These are phyloP conservation scores for Scaptomyza pallida DNA, from an alignment of 1,140 invertebrate species.

Conservation along the genomic window DNA sequence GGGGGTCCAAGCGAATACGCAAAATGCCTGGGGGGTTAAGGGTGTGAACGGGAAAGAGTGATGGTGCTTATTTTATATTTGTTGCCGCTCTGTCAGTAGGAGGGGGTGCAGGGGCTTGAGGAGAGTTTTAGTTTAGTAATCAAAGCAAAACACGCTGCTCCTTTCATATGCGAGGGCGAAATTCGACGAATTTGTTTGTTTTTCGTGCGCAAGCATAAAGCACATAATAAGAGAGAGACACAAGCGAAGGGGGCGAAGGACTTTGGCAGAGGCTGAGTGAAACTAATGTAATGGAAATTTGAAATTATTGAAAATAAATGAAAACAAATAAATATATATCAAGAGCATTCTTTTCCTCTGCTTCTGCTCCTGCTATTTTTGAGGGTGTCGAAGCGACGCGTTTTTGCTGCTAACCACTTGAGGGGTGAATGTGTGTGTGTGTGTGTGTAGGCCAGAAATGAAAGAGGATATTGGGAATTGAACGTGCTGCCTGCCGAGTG, in stretches of 20 bases:
- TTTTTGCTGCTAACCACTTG: conserved; percentile 51
- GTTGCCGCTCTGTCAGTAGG: conserved; percentile 43
- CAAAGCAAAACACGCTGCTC: conserved; percentile 52
- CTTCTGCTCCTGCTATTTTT: not conserved
- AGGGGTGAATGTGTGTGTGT: conserved; percentile 16
- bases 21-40: too few relatives aligned
- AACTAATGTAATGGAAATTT: conserved; percentile 82
- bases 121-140: conserved; percentile 76
- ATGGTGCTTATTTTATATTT: conserved; percentile 73
- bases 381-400: conserved; percentile 65
- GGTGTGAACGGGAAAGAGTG: conserved; percentile 23
- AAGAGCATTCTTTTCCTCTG: conserved; percentile 56
- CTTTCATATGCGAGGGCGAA: conserved; percentile 23
- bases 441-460: not conserved
- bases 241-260: not conserved
- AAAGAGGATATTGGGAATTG: conserved; percentile 1
- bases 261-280: conserved; percentile 48
- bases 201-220: conserved; percentile 76
- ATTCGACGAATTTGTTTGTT: conserved; percentile 75
- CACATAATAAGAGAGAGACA: conserved; percentile 54
- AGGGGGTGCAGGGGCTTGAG: not conserved
- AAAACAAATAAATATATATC: conserved; percentile 81
- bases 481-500: not conserved
- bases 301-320: conserved; percentile 83
- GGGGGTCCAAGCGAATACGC: not conserved